Evolutionary conservation across 2,888 invertebrate species (phyloP).

Genomic region (Bombylius discolor): DNA sequence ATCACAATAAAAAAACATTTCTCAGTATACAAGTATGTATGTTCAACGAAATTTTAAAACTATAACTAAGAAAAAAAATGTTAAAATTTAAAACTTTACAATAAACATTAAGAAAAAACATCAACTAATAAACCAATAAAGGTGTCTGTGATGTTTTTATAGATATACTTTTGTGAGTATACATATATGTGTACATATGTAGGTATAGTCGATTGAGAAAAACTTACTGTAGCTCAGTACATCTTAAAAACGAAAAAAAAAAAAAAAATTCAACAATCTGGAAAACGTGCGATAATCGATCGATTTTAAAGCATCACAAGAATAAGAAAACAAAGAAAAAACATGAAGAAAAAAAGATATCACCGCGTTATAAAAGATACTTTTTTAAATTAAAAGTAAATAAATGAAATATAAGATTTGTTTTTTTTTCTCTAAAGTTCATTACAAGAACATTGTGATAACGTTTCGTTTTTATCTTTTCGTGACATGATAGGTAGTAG

Average conservation of each 20-base stretch:
- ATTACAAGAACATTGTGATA: not conserved
- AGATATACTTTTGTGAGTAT: not conserved
- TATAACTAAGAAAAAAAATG: too few species aligned
- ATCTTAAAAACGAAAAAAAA: not conserved
- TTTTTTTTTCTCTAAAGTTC: not conserved
- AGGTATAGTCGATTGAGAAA: too few species aligned
- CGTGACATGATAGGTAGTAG: not conserved
- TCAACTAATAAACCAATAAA: too few species aligned
- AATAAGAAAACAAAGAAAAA: not conserved
- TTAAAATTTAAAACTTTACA: too few species aligned
- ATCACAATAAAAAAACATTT: too few species aligned
- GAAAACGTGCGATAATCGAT: not conserved
- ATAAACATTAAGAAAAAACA: too few species aligned
- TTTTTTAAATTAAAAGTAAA: too few species aligned
- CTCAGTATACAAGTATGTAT: too few species aligned
- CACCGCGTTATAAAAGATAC: too few species aligned
- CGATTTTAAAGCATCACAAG: not conserved
- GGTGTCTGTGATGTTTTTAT: not conserved
- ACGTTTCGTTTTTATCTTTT: not conserved
- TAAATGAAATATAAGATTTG: too few species aligned
- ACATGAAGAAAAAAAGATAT: not conserved
- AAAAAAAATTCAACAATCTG: not conserved
- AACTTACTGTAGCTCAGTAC: too few species aligned
- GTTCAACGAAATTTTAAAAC: too few species aligned
- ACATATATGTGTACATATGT: not conserved